These are phyloP conservation scores for Apamea crenata DNA, from an alignment of 2,888 invertebrate species.

Conservation along the genomic window DNA sequence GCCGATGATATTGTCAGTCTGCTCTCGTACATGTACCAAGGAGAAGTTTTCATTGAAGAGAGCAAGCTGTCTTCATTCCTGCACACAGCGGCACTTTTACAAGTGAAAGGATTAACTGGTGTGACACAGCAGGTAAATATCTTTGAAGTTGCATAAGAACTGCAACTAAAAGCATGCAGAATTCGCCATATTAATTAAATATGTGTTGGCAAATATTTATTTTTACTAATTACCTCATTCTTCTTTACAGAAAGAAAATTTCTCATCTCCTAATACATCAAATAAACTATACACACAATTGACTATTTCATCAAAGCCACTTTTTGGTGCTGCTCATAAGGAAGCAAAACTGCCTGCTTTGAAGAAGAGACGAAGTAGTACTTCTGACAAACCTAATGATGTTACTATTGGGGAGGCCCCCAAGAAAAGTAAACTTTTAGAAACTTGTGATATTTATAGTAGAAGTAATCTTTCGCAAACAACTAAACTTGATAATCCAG, in stretches of 20 bases:
- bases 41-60: slow-evolving; percentile 93
- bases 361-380: slow-evolving; percentile 87
- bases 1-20: slow-evolving; percentile 92
- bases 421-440: slow-evolving; percentile 83
- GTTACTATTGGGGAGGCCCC: slow-evolving; percentile 78
- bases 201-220: neutral
- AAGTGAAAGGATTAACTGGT: slow-evolving; percentile 92
- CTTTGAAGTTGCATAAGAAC: neutral
- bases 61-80: slow-evolving; percentile 92
- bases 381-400: slow-evolving; percentile 87
- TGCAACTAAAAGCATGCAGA: neutral
- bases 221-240: neutral
- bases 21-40: slow-evolving; percentile 93
- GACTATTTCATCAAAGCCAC: slow-evolving; percentile 86
- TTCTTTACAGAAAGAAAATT: slow-evolving; percentile 84
- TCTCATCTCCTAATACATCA: slow-evolving; percentile 82
- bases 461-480: slow-evolving; percentile 79
- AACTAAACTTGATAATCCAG: slow-evolving; percentile 78
- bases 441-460: slow-evolving; percentile 84
- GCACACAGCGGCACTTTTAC: slow-evolving; percentile 92
- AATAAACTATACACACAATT: slow-evolving; percentile 87
- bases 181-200: neutral
- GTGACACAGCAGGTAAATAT: slow-evolving; percentile 86
- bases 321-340: slow-evolving; percentile 78
- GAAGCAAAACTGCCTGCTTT: slow-evolving; percentile 83